A percentile compares a stretch with the other conserved stretches of the same genome.
Conservation (phyloP, 2,797 vertebrate genomes). For the Leptodactylus fallax region DNA sequence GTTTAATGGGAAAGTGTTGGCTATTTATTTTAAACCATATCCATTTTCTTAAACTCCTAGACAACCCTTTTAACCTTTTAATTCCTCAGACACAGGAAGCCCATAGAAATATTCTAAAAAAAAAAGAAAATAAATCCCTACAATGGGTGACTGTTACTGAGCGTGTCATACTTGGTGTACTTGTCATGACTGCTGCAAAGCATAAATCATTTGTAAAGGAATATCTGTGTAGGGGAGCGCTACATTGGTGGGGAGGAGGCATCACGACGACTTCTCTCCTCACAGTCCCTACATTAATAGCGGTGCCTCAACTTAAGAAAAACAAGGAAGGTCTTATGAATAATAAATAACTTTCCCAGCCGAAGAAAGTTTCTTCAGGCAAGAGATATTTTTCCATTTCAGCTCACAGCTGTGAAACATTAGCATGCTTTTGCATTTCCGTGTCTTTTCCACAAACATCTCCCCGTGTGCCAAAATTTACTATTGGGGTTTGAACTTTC, state of each 20-base stretch:
- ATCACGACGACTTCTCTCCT: constrained; percentile 6
- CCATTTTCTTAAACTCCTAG: too few relatives aligned
- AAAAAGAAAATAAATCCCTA: too few relatives aligned
- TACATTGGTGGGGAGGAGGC: too few relatives aligned
- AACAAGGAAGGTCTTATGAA: constrained; percentile 65
- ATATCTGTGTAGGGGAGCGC: neutral
- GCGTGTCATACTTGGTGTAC: neutral
- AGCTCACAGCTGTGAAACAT: constrained; percentile 70
- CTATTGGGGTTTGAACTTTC: constrained; percentile 43
- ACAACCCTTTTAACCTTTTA: neutral
- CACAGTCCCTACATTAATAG: constrained; percentile 42
- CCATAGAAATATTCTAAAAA: neutral
- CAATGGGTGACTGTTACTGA: too few relatives aligned
- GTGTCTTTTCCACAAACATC: constrained; percentile 57
- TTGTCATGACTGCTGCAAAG: neutral
- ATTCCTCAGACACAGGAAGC: neutral
- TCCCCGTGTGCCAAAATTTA: constrained; percentile 47
- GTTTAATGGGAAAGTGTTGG: too few relatives aligned
- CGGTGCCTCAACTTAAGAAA: constrained; percentile 60
- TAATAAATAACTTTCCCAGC: constrained; percentile 66
- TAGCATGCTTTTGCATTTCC: constrained; percentile 67
- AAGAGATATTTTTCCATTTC: constrained; percentile 62
- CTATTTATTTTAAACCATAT: too few relatives aligned
- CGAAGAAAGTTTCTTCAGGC: constrained; percentile 65
- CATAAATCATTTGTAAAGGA: neutral